These are phyloP conservation scores for Casuarius casuarius DNA, from an alignment of 2,113 vertebrate genomes.

Conservation along the genomic window DNA sequence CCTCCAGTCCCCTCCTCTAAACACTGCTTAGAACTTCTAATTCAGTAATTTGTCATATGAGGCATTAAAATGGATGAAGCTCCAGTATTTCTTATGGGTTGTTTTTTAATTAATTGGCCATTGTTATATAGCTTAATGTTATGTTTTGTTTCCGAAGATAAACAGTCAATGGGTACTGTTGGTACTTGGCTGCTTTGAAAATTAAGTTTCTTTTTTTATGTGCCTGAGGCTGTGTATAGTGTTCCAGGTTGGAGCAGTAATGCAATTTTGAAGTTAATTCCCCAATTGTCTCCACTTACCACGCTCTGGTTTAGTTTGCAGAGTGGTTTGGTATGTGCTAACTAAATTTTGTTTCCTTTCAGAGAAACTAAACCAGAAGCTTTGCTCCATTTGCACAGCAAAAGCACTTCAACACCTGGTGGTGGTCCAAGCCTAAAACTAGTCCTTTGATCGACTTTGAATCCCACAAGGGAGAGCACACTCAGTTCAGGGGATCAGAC, in stretches of 20 bases:
- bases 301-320: constrained; percentile 1
- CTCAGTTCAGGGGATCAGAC: neutral
- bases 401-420: neutral
- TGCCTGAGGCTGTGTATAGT: neutral
- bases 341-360: neutral
- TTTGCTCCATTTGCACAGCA: neutral
- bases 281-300: neutral
- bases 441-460: neutral
- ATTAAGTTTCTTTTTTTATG: neutral
- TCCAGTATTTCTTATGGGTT: neutral
- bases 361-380: constrained; percentile 17
- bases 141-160: constrained; percentile 1
- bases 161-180: neutral
- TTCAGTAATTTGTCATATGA: constrained; percentile 3
- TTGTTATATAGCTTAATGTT: neutral
- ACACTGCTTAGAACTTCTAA: neutral
- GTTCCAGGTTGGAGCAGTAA: constrained; percentile 11
- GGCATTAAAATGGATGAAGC: neutral
- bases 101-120: neutral
- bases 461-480: neutral
- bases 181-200: constrained; percentile 21
- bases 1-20: neutral
- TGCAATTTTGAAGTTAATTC: constrained; percentile 43
- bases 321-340: constrained; percentile 11
- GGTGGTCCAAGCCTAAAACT: neutral